Conservation (phyloP, 2,888 invertebrate genomes). For the Morpho achilles region DNA sequence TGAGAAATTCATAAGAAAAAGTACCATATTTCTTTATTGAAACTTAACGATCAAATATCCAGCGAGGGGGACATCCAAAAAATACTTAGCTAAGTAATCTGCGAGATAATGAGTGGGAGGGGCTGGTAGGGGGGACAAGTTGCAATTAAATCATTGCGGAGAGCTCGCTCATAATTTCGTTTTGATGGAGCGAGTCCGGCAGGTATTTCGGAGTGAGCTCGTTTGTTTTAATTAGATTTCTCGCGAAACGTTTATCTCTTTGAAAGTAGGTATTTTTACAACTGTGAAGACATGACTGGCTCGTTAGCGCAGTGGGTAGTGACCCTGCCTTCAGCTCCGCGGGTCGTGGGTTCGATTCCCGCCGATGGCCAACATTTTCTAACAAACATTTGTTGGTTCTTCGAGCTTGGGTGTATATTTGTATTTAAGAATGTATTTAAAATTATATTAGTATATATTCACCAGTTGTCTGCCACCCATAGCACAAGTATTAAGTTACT, state of each 20-base stretch:
- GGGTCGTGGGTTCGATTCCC: too few species aligned
- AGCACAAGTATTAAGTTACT: too few species aligned
- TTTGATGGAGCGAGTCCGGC: constrained; percentile 13
- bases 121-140: not conserved
- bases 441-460: too few species aligned
- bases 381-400: too few species aligned
- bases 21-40: constrained; percentile 23
- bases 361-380: too few species aligned
- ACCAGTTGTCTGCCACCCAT: too few species aligned
- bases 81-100: constrained; percentile 26
- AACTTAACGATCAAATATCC: constrained; percentile 20
- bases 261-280: not conserved
- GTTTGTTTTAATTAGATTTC: constrained; percentile 9
- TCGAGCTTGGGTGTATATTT: too few species aligned
- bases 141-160: constrained; percentile 22
- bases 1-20: not conserved
- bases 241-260: not conserved
- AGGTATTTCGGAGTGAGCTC: constrained; percentile 10
- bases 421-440: too few species aligned
- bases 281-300: too few species aligned
- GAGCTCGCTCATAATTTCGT: constrained; percentile 17
- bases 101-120: constrained; percentile 27
- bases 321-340: too few species aligned
- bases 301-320: too few species aligned
- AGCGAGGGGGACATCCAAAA: constrained; percentile 21